These are phyloP conservation scores for Popillia japonica DNA, from an alignment of 1,140 invertebrate species.

Conservation along the genomic window DNA sequence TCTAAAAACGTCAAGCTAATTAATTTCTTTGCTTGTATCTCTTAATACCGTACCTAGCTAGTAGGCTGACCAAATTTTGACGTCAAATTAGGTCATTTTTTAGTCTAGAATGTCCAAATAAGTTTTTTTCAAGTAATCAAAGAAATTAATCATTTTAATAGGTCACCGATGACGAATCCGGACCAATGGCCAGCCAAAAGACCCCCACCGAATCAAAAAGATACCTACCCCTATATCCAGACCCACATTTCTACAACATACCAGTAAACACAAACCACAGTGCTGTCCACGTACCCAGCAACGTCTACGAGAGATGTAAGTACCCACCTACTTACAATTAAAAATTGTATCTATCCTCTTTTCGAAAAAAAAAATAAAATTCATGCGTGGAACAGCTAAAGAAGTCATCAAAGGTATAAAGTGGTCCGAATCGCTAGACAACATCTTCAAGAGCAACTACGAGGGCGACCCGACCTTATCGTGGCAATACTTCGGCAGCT, in stretches of 20 bases:
- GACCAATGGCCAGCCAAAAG: slow-evolving; percentile 57
- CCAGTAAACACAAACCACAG: slow-evolving; percentile 85
- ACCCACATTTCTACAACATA: slow-evolving; percentile 81
- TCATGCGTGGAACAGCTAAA: slow-evolving; percentile 64
- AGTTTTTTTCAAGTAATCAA: no score
- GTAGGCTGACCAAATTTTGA: no score
- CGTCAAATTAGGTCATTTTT: no score
- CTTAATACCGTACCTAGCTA: no score
- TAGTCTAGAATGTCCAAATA: no score
- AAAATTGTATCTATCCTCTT: not conserved
- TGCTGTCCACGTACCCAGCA: slow-evolving; percentile 94
- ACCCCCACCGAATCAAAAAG: slow-evolving; percentile 49
- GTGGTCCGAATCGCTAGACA: slow-evolving; percentile 87
- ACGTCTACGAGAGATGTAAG: slow-evolving; percentile 91
- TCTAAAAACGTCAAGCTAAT: no score
- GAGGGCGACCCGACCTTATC: slow-evolving; percentile 86
- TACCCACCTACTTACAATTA: not conserved
- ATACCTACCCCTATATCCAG: slow-evolving; percentile 67
- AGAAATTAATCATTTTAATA: slow-evolving; percentile 29
- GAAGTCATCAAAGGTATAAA: slow-evolving; percentile 74
- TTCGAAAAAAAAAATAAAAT: not conserved
- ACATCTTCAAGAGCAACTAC: slow-evolving; percentile 88
- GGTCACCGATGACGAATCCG: slow-evolving; percentile 49
- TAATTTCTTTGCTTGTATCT: no score
- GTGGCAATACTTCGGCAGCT: slow-evolving; percentile 98